These are phyloP conservation scores for Tanypteryx hageni DNA, from an alignment of 2,888 invertebrate species.

Conservation along the genomic window DNA sequence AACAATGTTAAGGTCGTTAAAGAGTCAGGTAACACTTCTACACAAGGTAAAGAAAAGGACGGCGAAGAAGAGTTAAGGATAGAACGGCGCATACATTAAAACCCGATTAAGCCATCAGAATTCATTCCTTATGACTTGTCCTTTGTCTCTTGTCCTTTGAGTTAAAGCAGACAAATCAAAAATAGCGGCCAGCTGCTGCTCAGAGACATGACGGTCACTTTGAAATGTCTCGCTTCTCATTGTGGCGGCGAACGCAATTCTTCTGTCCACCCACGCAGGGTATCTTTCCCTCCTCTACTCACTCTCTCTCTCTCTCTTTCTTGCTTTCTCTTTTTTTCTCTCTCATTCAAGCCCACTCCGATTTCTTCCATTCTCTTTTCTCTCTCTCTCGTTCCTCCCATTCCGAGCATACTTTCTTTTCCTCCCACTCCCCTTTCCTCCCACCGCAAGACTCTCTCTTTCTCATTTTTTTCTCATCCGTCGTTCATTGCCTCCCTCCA, in stretches of 20 bases:
- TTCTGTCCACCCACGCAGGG: slow-evolving; percentile 57
- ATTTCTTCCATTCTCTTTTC: neutral
- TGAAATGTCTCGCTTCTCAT: slow-evolving; percentile 21
- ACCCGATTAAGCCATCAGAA: slow-evolving; percentile 56
- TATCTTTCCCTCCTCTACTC: neutral
- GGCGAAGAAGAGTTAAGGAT: neutral
- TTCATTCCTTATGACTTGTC: neutral
- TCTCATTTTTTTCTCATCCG: neutral
- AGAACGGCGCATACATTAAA: slow-evolving; percentile 6
- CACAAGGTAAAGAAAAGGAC: neutral
- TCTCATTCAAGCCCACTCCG: neutral
- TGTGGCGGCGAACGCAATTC: slow-evolving; percentile 25
- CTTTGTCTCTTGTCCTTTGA: slow-evolving; percentile 15
- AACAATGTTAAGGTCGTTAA: no score
- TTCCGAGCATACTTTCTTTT: neutral
- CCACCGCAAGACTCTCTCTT: neutral
- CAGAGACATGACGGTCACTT: neutral
- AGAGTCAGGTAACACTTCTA: neutral
- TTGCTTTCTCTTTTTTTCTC: neutral
- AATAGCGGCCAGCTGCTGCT: slow-evolving; percentile 6
- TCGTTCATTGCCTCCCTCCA: no score
- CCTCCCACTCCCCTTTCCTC: neutral
- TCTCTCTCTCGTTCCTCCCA: neutral
- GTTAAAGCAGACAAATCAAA: slow-evolving; percentile 19
- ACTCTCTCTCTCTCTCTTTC: neutral